Evolutionary conservation across 2,888 invertebrate species (phyloP).

Genomic region (Encarsia formosa): DNA sequence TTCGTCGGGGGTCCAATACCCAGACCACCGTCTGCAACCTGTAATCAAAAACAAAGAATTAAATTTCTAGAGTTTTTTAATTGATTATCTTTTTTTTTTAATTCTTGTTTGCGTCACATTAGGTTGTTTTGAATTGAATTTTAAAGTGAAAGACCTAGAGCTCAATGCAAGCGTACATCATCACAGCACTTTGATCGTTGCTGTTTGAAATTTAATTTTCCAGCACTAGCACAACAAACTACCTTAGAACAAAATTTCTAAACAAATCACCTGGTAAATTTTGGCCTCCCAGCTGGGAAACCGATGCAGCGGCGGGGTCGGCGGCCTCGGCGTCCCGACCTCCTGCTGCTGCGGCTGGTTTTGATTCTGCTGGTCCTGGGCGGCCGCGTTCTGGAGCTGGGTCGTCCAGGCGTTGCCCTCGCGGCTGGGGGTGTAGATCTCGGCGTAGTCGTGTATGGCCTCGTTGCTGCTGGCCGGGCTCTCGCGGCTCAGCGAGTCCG

Average conservation of each 20-base stretch:
- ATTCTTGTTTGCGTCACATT: too few species aligned
- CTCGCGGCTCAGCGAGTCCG: conserved; percentile 51
- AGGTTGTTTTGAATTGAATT: too few species aligned
- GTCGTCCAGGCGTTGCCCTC: conserved; percentile 57
- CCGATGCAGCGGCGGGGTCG: conserved; percentile 86
- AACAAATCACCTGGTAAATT: conserved; percentile 76
- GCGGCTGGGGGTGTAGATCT: conserved; percentile 88
- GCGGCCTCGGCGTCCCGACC: conserved; percentile 58
- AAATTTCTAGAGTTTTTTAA: neutral
- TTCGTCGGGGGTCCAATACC: conserved; percentile 47
- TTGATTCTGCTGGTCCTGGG: conserved; percentile 2
- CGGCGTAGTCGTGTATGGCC: conserved; percentile 83
- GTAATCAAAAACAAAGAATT: neutral
- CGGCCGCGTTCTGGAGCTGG: conserved; percentile 55
- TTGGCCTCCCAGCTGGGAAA: conserved; percentile 95
- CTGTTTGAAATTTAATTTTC: too few species aligned
- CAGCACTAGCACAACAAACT: too few species aligned
- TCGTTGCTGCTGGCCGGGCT: conserved; percentile 34
- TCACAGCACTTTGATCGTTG: too few species aligned
- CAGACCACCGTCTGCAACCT: conserved; percentile 50
- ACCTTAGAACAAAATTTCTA: neutral
- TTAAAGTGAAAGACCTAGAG: too few species aligned
- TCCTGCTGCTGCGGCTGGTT: conserved; percentile 5
- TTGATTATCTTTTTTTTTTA: too few species aligned
- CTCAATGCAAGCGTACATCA: too few species aligned